Conservation (phyloP, 2,797 vertebrate genomes). For the Atherinosoma microstoma region DNA sequence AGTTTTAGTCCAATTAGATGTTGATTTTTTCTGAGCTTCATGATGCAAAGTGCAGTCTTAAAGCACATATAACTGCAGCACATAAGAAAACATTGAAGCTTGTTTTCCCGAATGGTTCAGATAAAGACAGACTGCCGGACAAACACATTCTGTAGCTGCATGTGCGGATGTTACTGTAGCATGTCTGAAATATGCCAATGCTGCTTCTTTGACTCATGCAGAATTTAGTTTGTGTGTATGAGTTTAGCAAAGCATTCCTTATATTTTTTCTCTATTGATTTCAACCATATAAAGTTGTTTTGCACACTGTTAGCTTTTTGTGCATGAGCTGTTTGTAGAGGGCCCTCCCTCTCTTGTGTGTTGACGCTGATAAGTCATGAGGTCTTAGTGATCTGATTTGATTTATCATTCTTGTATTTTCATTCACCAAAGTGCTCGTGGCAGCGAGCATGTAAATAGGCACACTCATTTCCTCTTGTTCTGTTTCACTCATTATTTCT, state of each 20-base stretch:
- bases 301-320: slow-evolving; percentile 22
- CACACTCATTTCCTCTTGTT: slow-evolving; percentile 58
- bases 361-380: slow-evolving; percentile 32
- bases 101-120: not conserved
- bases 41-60: slow-evolving; percentile 1
- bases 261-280: slow-evolving; percentile 4
- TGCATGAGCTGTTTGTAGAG: slow-evolving; percentile 26
- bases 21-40: not conserved
- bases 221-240: not conserved
- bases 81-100: slow-evolving; percentile 29
- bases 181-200: slow-evolving; percentile 18
- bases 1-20: not conserved
- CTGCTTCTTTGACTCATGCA: slow-evolving; percentile 2
- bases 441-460: slow-evolving; percentile 60
- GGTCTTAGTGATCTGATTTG: slow-evolving; percentile 47
- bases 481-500: slow-evolving; percentile 70
- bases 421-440: slow-evolving; percentile 44
- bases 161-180: slow-evolving; percentile 27
- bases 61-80: slow-evolving; percentile 25
- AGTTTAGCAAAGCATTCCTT: not conserved
- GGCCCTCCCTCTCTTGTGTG: slow-evolving; percentile 16
- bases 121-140: not conserved
- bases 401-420: slow-evolving; percentile 63
- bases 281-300: not conserved
- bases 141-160: not conserved